These are phyloP conservation scores for Darevskia nairensis DNA, from an alignment of 2,797 vertebrate species.

Conservation along the genomic window DNA sequence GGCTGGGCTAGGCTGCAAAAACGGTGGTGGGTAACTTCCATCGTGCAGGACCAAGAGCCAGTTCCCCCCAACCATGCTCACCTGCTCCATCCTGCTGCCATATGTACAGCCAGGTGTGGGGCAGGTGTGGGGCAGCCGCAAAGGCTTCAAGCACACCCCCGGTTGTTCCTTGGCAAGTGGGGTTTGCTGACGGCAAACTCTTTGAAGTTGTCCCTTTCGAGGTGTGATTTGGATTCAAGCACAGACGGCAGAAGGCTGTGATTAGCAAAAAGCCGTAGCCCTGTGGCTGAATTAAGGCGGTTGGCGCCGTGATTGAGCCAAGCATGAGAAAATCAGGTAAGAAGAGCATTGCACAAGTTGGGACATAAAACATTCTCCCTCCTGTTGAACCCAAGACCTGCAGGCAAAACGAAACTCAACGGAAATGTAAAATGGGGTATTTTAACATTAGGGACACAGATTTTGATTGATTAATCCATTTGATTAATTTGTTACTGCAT, in stretches of 20 bases:
- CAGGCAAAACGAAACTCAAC: not conserved
- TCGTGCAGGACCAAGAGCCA: no score
- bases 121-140: no score
- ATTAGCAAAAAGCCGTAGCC: not conserved
- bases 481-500: not conserved
- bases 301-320: not conserved
- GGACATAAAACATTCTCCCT: not conserved
- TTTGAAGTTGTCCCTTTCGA: no score
- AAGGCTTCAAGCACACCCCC: no score
- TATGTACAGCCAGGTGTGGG: no score
- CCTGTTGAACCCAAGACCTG: not conserved
- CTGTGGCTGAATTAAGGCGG: not conserved
- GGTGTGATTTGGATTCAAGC: no score
- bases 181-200: no score
- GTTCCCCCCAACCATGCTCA: no score
- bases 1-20: no score
- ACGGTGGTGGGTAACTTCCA: no score
- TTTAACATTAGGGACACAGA: not conserved
- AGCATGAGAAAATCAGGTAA: not conserved
- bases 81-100: no score
- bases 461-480: not conserved
- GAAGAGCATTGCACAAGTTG: not conserved
- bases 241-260: fast-evolving
- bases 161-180: no score
- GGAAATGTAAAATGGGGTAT: not conserved